Evolutionary conservation across 2,888 invertebrate genomes (phyloP), one percentile per base, ranked within the genome.

Genomic region (Orgyia antiqua): DNA sequence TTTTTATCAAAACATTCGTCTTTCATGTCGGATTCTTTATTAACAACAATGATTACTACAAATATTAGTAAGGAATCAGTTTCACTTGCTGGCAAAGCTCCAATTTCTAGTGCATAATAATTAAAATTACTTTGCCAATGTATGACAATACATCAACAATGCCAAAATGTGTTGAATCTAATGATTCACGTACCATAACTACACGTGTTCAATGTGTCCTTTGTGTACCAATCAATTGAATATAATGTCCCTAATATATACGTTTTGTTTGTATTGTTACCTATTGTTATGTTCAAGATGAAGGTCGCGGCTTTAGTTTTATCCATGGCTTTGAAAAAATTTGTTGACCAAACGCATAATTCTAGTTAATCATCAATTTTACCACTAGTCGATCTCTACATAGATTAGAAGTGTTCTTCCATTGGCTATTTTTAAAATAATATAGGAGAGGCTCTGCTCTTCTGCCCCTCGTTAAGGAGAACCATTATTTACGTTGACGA

Each of bases 141-240:
- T n/a, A 61, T 36, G 30, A 82, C 82, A 83, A 84, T 83, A 71
- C 74, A 64, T 66, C 64, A 79, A 77, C 80, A 80, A 74, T 73
- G 68, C 84, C 80, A 82, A 84, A 82, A 79, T 64, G 48, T 55
- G 53, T 45, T 54, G 56, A 38, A 48, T 67, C 61, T 83, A 84
- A 86, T 86, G 83, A 86, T 65, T 84, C 86, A 86, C 86, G 80
- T 84, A 72, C 61, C 58, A 70, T 69, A 15, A 73, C 74, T 76
- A 86, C 84, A 86, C 74, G 73, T 84, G 84, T 84, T 68, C 63
- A 70, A 69, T 68, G 57, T 64, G 71, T 73, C 62, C 64, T 69
- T 71, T 70, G 69, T 71, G 53, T 69, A 55, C 51, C 62, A 64
- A 69, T 61, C 58, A 60, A 56, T 61, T 61, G 55, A 61, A 55